A percentile compares a stretch with the other conserved stretches of the same genome.
Evolutionary conservation across 2,113 vertebrate genomes (phyloP).

Genomic region (Entomyzon cyanotis): DNA sequence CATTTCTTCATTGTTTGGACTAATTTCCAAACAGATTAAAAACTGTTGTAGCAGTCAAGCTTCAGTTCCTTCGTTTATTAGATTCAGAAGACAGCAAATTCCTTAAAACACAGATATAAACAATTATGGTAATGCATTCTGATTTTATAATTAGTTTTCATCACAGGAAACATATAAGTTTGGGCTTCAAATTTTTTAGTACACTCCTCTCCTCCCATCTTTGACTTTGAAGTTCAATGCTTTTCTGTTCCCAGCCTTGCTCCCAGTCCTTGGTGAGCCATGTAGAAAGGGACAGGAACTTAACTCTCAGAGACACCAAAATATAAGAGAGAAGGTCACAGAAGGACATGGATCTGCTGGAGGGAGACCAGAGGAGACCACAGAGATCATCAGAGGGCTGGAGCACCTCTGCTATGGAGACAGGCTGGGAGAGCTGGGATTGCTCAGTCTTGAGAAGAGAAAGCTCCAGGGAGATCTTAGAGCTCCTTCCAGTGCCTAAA

Average conservation of each 20-base stretch:
- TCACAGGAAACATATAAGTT: constrained; percentile 34
- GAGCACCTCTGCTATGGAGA: not conserved
- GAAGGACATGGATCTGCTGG: not conserved
- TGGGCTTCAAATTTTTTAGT: constrained; percentile 17
- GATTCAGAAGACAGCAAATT: constrained; percentile 76
- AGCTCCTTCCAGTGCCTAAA: not conserved
- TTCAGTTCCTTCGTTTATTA: constrained; percentile 74
- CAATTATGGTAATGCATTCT: constrained; percentile 72
- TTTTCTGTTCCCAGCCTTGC: not conserved
- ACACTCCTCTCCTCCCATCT: not conserved
- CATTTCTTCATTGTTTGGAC: constrained; percentile 69
- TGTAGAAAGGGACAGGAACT: not conserved
- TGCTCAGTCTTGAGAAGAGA: not conserved
- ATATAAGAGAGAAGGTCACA: not conserved
- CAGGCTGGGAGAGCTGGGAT: not conserved
- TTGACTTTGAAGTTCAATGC: not conserved
- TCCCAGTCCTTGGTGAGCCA: not conserved
- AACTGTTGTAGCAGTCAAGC: constrained; percentile 74
- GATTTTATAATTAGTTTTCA: constrained; percentile 71
- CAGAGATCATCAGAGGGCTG: not conserved
- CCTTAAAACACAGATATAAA: constrained; percentile 76
- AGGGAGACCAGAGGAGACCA: not conserved
- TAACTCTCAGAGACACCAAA: not conserved
- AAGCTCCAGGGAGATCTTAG: not conserved
- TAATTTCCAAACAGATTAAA: constrained; percentile 77